Percentiles rank a stretch among this genome's conserved stretches.
phyloP scores from a whole-genome alignment of 2,797 vertebrate genomes.

The Mormyrops attenuatus region DNA sequence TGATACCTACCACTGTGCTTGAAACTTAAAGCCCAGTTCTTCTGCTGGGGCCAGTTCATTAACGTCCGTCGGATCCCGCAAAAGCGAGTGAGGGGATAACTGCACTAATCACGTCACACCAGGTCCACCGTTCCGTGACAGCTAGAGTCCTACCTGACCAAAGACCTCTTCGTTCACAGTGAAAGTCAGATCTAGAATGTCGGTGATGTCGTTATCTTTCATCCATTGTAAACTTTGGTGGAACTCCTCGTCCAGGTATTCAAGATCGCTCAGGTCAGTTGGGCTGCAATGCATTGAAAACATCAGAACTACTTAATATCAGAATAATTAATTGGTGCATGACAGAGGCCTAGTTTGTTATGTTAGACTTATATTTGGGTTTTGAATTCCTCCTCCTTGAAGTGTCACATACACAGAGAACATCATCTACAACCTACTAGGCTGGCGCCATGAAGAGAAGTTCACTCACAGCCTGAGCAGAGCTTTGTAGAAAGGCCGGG shows the following conservation, averaged over 20 bases:
- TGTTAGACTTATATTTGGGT: not conserved
- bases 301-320: not conserved
- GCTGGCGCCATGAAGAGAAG: not conserved
- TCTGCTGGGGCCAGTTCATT: not conserved
- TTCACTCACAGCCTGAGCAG: constrained; percentile 84
- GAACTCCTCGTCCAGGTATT: constrained; percentile 96
- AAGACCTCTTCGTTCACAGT: constrained; percentile 98
- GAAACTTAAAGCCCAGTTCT: not conserved
- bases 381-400: not conserved
- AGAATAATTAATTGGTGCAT: not conserved
- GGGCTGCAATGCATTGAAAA: constrained; percentile 57
- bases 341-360: not conserved
- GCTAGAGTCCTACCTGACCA: constrained; percentile 73
- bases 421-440: not conserved
- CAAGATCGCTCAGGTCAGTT: constrained; percentile 89
- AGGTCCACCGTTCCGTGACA: not conserved
- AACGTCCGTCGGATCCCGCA: not conserved
- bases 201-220: constrained; percentile 97
- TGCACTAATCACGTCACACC: not conserved
- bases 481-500: constrained; percentile 87
- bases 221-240: constrained; percentile 98
- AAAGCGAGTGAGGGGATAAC: not conserved
- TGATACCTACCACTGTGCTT: not conserved
- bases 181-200: constrained; percentile 93
- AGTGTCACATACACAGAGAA: not conserved